Conservation (phyloP, 2,113 vertebrate genomes). For the Myodes glareolus region DNA sequence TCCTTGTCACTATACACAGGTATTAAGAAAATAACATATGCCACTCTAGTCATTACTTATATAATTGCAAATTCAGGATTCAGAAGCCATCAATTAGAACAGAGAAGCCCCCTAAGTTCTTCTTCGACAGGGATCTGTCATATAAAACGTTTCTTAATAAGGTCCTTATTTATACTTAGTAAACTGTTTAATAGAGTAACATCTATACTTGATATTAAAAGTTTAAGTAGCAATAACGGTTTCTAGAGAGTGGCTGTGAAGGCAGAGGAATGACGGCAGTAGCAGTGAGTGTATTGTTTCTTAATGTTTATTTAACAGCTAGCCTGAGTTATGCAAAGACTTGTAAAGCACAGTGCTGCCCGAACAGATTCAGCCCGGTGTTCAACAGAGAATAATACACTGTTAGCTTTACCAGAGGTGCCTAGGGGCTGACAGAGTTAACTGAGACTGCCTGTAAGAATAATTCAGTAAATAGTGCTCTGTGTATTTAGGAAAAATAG, state of each 20-base stretch:
- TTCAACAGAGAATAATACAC: neutral
- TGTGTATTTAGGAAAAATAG: neutral
- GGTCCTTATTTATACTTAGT: conserved; percentile 1
- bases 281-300: neutral
- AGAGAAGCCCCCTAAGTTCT: neutral
- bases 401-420: neutral
- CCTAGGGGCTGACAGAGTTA: neutral
- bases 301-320: conserved; percentile 41
- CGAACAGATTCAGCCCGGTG: neutral
- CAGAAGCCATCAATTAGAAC: neutral
- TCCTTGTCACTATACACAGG: neutral
- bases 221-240: neutral
- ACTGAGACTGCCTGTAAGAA: neutral
- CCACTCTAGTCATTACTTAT: neutral
- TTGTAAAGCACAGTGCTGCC: neutral
- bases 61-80: conserved; percentile 1
- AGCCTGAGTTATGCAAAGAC: neutral
- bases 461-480: neutral
- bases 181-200: conserved; percentile 5
- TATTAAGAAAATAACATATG: neutral
- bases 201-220: conserved; percentile 3
- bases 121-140: neutral
- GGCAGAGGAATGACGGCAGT: neutral
- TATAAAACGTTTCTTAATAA: neutral
- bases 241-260: neutral